Percentiles rank a stretch among this genome's conserved stretches.
phyloP scores from a whole-genome alignment of 2,797 vertebrate genomes.

The Anguilla pacifica region DNA sequence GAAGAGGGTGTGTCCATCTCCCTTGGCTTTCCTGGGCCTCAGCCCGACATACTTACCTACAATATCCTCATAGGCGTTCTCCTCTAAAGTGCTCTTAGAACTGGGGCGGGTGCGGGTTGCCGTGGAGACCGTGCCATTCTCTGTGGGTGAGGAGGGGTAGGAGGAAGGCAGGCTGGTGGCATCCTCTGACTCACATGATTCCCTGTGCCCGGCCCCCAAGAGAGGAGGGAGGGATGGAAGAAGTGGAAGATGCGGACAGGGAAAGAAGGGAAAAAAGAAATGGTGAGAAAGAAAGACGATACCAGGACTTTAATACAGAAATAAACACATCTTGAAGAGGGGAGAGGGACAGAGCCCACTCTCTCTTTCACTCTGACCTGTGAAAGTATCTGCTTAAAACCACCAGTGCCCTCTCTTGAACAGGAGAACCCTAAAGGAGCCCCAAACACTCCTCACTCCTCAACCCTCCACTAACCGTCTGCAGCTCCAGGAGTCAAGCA shows the following conservation, averaged over 20 bases:
- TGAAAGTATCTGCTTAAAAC: slow-evolving; percentile 22
- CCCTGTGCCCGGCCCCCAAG: slow-evolving; percentile 66
- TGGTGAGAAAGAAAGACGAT: background rate
- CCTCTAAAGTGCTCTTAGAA: slow-evolving; percentile 97
- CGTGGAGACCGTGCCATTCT: slow-evolving; percentile 83
- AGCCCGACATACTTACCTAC: slow-evolving; percentile 80
- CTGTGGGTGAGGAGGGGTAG: slow-evolving; percentile 82
- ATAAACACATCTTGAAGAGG: background rate
- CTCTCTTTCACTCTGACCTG: slow-evolving; percentile 18
- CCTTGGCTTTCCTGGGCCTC: background rate
- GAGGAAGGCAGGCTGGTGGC: slow-evolving; percentile 83
- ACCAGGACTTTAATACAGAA: slow-evolving; percentile 9
- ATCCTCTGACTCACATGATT: slow-evolving; percentile 93
- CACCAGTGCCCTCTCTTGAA: slow-evolving; percentile 34
- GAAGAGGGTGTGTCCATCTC: background rate
- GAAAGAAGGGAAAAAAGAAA: background rate
- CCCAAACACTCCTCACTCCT: slow-evolving; percentile 26
- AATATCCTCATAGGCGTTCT: slow-evolving; percentile 97
- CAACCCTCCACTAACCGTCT: background rate
- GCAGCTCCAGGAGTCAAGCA: slow-evolving; percentile 25
- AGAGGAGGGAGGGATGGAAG: background rate
- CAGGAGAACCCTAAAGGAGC: background rate
- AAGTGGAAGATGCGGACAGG: background rate
- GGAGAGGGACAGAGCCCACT: slow-evolving; percentile 11
- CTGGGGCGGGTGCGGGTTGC: slow-evolving; percentile 80